Percentiles rank a stretch among this genome's conserved stretches.
Conservation (phyloP, 2,888 invertebrate genomes). For the Agrotis puta region DNA sequence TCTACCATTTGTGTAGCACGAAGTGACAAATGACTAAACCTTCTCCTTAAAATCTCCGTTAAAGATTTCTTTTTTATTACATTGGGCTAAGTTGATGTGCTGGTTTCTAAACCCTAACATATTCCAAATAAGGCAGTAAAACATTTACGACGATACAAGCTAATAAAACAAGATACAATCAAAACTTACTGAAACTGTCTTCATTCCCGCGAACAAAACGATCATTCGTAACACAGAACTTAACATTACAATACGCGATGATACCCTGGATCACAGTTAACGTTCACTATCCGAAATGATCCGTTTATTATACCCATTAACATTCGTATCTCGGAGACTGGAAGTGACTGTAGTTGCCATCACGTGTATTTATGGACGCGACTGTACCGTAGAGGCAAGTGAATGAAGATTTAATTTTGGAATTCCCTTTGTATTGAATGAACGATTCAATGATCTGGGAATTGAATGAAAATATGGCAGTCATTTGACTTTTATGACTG, state of each 20-base stretch:
- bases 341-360: constrained; percentile 70
- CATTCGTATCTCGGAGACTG: constrained; percentile 72
- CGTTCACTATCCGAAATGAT: constrained; percentile 68
- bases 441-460: constrained; percentile 18
- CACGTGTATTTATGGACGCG: constrained; percentile 70
- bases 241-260: constrained; percentile 50
- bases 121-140: constrained; percentile 11
- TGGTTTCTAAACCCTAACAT: neutral
- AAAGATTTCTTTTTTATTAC: too few relatives aligned
- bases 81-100: too few relatives aligned
- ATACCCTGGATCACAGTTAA: constrained; percentile 68
- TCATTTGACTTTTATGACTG: constrained; percentile 17
- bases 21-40: too few relatives aligned
- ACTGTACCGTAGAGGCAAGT: constrained; percentile 41
- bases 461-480: constrained; percentile 38
- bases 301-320: constrained; percentile 75
- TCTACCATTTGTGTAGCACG: too few relatives aligned
- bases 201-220: constrained; percentile 34
- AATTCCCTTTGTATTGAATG: constrained; percentile 40
- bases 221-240: constrained; percentile 42
- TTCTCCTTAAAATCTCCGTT: too few relatives aligned
- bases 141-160: constrained; percentile 16
- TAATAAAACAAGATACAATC: constrained; percentile 43
- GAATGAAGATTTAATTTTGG: constrained; percentile 58
- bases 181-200: constrained; percentile 28